Percentiles rank a stretch among this genome's conserved stretches.
Conservation (phyloP, 1,140 invertebrate genomes). For the roundworm (Caenorhabditis elegans) region DNA sequence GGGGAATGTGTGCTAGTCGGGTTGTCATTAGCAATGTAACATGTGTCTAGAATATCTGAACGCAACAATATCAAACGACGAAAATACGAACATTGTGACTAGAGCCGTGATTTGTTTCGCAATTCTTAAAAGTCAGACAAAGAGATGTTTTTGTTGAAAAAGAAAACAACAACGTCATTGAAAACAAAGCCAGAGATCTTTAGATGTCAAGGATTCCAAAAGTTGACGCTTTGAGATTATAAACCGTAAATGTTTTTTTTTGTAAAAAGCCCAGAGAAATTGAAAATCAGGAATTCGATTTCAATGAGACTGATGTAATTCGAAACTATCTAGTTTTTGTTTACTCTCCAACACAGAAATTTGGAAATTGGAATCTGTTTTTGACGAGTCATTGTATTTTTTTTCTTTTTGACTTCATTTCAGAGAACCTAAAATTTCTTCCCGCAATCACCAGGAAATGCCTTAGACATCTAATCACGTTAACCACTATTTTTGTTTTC, state of each 20-base stretch:
- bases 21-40: conserved; percentile 28
- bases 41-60: neutral
- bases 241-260: too few species aligned
- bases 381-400: neutral
- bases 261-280: too few species aligned
- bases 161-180: neutral
- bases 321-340: neutral
- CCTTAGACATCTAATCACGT: neutral
- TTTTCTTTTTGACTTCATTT: neutral
- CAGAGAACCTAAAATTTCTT: too few species aligned
- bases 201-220: too few species aligned
- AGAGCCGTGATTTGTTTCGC: neutral
- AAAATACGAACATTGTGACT: neutral
- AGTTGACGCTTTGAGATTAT: too few species aligned
- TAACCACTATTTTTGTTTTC: neutral
- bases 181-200: too few species aligned
- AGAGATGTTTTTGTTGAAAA: too few species aligned
- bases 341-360: neutral
- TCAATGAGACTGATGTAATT: neutral
- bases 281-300: neutral
- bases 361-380: neutral
- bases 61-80: neutral
- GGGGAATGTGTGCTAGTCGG: neutral
- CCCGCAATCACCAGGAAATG: too few species aligned
- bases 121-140: neutral